Conservation (phyloP, 2,113 vertebrate species). For the Notechis scutatus region DNA sequence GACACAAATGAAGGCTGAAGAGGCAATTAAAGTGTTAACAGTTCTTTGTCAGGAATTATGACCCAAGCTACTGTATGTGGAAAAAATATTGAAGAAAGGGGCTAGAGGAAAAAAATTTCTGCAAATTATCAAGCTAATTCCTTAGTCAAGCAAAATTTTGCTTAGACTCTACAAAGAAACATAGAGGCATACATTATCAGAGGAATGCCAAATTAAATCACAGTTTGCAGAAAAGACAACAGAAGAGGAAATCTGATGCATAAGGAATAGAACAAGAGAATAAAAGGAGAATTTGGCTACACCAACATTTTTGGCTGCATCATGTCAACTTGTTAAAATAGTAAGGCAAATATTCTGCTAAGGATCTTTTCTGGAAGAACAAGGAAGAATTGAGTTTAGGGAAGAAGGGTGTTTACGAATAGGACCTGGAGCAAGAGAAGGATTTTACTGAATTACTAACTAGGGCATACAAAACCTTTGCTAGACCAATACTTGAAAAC, state of each 20-base stretch:
- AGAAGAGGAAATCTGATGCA: neutral
- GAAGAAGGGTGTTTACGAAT: neutral
- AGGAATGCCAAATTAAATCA: neutral
- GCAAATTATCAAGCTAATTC: neutral
- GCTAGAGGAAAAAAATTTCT: neutral
- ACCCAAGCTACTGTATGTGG: neutral
- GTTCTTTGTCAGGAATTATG: neutral
- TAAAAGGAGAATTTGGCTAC: neutral
- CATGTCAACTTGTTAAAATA: neutral
- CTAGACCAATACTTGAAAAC: too few relatives aligned
- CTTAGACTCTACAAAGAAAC: neutral
- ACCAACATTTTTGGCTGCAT: neutral
- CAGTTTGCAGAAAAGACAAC: neutral
- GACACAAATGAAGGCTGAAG: neutral
- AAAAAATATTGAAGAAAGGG: neutral
- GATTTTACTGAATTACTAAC: too few relatives aligned
- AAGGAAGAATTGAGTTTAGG: neutral
- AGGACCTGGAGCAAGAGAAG: too few relatives aligned
- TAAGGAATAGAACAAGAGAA: neutral
- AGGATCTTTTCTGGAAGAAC: neutral
- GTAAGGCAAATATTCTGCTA: neutral
- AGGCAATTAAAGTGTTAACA: neutral
- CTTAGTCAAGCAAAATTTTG: neutral
- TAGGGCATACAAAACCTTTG: too few relatives aligned
- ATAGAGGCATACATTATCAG: neutral